A percentile compares a stretch with the other conserved stretches of the same genome.
Evolutionary conservation across 2,888 invertebrate genomes (phyloP).

Genomic region (Drosophila phalerata): DNA sequence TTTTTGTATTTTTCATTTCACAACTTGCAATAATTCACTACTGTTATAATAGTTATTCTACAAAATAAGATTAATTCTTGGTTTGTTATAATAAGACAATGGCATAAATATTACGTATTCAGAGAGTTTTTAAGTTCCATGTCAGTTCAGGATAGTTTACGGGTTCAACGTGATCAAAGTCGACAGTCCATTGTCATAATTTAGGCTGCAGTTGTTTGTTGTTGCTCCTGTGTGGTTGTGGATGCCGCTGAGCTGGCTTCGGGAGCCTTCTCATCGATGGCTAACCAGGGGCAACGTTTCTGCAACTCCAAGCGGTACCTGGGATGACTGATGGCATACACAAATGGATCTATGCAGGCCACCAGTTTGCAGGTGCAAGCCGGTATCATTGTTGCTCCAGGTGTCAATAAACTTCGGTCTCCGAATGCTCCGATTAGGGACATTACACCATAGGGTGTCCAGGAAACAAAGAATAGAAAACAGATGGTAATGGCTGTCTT

Average conservation of each 20-base stretch:
- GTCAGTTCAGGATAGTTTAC: constrained; percentile 22
- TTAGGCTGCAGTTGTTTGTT: constrained; percentile 81
- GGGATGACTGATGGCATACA: constrained; percentile 96
- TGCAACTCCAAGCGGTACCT: constrained; percentile 93
- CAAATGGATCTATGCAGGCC: constrained; percentile 96
- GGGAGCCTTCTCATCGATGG: constrained; percentile 88
- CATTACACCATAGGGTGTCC: constrained; percentile 95
- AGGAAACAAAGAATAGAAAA: constrained; percentile 94
- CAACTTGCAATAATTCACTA: constrained; percentile 36
- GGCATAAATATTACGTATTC: constrained; percentile 41
- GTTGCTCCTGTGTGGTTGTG: constrained; percentile 71
- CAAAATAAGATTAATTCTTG: constrained; percentile 16
- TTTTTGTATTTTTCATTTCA: constrained; percentile 29
- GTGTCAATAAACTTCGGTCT: constrained; percentile 89
- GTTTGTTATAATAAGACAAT: constrained; percentile 30
- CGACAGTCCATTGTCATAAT: not conserved
- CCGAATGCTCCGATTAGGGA: constrained; percentile 94
- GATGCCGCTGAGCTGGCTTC: constrained; percentile 87
- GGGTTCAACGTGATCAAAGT: constrained; percentile 23
- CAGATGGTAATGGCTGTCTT: constrained; percentile 95
- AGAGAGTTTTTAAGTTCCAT: not conserved
- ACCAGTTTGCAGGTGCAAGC: constrained; percentile 94
- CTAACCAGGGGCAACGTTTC: constrained; percentile 91
- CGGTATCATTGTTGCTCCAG: constrained; percentile 92
- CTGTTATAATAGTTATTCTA: constrained; percentile 17